Evolutionary conservation across 2,797 vertebrate genomes (phyloP), one percentile per base, ranked within the genome.

Genomic region (Amblyopsis hoosieri): DNA sequence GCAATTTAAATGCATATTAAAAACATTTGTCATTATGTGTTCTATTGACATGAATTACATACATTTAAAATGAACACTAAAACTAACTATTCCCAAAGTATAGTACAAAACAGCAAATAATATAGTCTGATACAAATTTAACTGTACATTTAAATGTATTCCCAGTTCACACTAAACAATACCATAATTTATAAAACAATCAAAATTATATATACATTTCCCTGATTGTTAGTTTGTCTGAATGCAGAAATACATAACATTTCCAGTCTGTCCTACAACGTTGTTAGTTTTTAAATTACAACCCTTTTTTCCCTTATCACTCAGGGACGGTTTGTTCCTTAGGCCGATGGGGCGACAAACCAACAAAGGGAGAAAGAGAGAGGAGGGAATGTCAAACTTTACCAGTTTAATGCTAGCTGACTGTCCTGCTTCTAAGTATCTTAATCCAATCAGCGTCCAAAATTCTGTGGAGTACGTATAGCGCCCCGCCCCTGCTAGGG

Each of bases 231-330:
- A 10, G 33, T 61, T 57, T 50, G 51, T 52, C 42, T 23, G 2
- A 52, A 49, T 47, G 12, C 9, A 49, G 45, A 61, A 29, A 52
- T 12, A 72, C 62, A 67, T 61, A 3, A 60, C 51, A 7, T 12
- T 19, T 1, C 4, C 9, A 13, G 31, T 66, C 23, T 68, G 2
- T 47, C 52, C 9, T n/a, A 23, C 46, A 50, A 14, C 49, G 48
- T 52, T 3, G 9, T 60, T 64, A 10, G 37, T 57, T 72, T 17
- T 33, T 33, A 48, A 78, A 69, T 48, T 76, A 62, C n/a, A 66
- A 64, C 23, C 31, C 37, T 72, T 31, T 70, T 60, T 76, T 48
- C 29, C 33, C 60, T 45, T 53, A 50, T 52, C 69, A 55, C 23
- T 29, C 23, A 29, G 23, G 23, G 23, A 29, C 3, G 23, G 23